Percentiles rank a stretch among this genome's conserved stretches.
Conservation (phyloP, 1,140 invertebrate genomes). For the Phortica variegata region DNA sequence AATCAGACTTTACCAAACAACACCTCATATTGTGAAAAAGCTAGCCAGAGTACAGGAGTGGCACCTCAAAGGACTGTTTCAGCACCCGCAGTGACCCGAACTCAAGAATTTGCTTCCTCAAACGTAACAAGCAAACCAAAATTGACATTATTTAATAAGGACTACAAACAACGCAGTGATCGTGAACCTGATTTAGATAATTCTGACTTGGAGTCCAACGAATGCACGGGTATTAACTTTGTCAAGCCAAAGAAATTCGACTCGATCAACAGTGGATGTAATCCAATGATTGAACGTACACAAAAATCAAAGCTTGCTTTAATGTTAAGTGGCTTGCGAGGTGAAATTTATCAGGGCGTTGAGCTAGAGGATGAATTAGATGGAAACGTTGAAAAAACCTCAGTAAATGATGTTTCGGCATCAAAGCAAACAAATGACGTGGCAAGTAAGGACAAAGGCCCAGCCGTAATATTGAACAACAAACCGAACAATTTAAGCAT, state of each 20-base stretch:
- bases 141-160: constrained; percentile 43
- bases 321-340: constrained; percentile 46
- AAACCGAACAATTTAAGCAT: not conserved
- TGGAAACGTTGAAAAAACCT: not conserved
- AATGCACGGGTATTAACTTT: constrained; percentile 47
- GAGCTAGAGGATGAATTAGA: constrained; percentile 24
- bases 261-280: constrained; percentile 16
- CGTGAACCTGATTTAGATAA: constrained; percentile 20
- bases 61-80: constrained; percentile 20
- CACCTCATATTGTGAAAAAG: not conserved
- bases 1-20: not conserved
- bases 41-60: not conserved
- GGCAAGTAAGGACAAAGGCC: not conserved
- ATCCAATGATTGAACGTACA: constrained; percentile 39
- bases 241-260: constrained; percentile 45
- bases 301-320: constrained; percentile 49
- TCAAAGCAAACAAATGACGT: constrained; percentile 3
- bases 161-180: not conserved
- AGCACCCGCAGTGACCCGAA: constrained; percentile 13
- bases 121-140: constrained; percentile 39
- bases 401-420: not conserved
- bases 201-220: constrained; percentile 35
- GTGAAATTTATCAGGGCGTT: constrained; percentile 41
- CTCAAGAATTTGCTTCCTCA: not conserved
- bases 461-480: no score